These are phyloP conservation scores for Melanogrammus aeglefinus DNA, from an alignment of 2,797 vertebrate species.

Conservation along the genomic window DNA sequence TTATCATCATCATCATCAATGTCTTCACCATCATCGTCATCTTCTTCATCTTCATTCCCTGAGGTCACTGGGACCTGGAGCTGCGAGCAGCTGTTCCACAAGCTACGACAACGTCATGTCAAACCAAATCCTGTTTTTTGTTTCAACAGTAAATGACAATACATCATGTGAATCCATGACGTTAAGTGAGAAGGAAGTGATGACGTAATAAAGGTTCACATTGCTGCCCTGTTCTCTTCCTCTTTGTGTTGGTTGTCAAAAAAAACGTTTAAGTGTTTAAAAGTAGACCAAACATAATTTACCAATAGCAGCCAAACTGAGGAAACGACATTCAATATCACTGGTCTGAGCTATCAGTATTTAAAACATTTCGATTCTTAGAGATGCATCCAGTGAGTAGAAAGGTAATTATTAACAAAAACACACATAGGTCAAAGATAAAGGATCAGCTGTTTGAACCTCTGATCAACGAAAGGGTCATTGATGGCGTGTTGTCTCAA, in stretches of 20 bases:
- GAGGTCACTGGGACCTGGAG: no score
- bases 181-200: neutral
- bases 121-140: neutral
- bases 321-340: neutral
- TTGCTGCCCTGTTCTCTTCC: neutral
- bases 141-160: neutral
- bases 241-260: neutral
- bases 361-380: neutral
- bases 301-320: neutral
- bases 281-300: neutral
- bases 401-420: neutral
- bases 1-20: neutral
- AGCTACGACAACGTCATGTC: neutral
- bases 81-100: no score
- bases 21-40: neutral
- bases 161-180: neutral
- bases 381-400: neutral
- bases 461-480: neutral
- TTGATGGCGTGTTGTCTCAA: neutral
- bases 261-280: neutral
- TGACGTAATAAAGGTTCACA: neutral
- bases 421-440: neutral
- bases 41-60: neutral
- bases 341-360: neutral
- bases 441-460: neutral